Evolutionary conservation across 2,113 vertebrate genomes (phyloP).

Genomic region (Oxyura jamaicensis): DNA sequence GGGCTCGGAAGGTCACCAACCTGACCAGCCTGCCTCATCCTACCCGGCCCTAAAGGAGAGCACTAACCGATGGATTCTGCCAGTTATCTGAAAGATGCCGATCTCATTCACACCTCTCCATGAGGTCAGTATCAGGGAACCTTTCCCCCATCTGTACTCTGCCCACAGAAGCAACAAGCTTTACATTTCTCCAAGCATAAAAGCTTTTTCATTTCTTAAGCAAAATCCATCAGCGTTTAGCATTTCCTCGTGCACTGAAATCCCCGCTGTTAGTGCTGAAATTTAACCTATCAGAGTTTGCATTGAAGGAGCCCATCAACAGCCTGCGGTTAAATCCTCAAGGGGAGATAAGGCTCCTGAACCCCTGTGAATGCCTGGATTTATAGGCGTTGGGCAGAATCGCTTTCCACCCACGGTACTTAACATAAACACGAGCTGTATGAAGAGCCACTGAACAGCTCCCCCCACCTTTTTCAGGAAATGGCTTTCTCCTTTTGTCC

Average conservation of each 20-base stretch:
- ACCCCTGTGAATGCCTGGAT: constrained; percentile 20
- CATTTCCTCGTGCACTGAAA: neutral
- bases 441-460: neutral
- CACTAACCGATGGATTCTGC: neutral
- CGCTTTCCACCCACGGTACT: neutral
- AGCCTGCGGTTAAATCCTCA: constrained; percentile 5
- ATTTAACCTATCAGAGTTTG: neutral
- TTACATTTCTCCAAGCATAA: neutral
- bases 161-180: neutral
- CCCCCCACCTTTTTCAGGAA: neutral
- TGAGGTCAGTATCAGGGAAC: neutral
- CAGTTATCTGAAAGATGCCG: neutral
- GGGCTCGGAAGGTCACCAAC: neutral
- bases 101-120: neutral
- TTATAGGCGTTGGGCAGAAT: neutral
- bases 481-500: neutral
- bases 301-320: neutral
- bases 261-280: neutral
- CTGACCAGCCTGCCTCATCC: neutral
- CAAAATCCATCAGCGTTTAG: neutral
- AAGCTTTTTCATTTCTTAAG: neutral
- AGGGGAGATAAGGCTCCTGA: neutral
- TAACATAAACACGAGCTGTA: neutral
- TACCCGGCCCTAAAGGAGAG: neutral
- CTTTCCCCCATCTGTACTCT: neutral